A percentile compares a stretch with the other conserved stretches of the same genome.
These are phyloP conservation scores for Piaya cayana DNA, from an alignment of 2,113 vertebrate species.

Conservation along the genomic window DNA sequence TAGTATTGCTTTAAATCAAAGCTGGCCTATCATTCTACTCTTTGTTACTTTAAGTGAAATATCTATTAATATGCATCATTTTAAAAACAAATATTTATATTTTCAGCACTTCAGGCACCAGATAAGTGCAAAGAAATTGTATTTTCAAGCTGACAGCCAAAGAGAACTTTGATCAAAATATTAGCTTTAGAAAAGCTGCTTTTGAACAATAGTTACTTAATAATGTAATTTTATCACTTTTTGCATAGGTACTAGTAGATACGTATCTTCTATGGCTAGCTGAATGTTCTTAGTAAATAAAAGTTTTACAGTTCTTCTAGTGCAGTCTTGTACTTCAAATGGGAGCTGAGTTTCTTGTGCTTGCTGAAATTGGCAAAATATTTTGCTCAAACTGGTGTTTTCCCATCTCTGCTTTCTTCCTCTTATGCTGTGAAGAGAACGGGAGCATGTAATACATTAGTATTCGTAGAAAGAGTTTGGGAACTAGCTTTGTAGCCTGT, in stretches of 20 bases:
- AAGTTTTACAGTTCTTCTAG: neutral
- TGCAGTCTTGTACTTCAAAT: neutral
- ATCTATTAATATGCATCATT: conserved; percentile 7
- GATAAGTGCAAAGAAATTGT: neutral
- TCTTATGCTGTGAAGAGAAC: neutral
- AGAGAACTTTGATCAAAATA: neutral
- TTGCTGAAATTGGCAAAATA: neutral
- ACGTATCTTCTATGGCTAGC: neutral
- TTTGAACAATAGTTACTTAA: neutral
- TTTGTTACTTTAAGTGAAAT: neutral
- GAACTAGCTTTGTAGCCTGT: neutral
- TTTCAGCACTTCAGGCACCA: neutral
- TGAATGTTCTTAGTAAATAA: neutral
- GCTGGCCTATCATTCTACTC: neutral
- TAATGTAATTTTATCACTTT: neutral
- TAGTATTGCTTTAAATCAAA: neutral
- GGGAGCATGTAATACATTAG: neutral
- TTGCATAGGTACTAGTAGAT: neutral
- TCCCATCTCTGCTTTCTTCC: neutral
- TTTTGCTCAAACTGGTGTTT: too few relatives aligned
- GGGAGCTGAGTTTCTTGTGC: neutral
- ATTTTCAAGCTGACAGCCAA: neutral
- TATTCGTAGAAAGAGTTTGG: neutral
- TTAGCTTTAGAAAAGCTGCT: neutral
- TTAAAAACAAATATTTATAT: neutral